Evolutionary conservation across 53 echinoderm and acorn worm species (phyloP).

Genomic region (Apostichopus leukothele): DNA sequence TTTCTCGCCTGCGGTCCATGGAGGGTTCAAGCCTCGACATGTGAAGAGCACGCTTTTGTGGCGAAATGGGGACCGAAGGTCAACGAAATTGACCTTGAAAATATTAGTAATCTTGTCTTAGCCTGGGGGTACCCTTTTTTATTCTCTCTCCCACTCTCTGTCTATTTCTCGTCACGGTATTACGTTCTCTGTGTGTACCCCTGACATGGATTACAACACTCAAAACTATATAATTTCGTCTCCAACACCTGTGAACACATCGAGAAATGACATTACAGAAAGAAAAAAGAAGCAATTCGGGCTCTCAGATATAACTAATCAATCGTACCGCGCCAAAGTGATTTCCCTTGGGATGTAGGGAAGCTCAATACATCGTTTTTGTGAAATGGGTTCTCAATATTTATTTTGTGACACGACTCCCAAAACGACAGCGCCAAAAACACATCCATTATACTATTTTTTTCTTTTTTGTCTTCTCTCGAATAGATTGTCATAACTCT

Average conservation of each 20-base stretch:
- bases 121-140: conserved; percentile 14
- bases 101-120: conserved; percentile 37
- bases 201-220: conserved; percentile 36
- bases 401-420: conserved; percentile 17
- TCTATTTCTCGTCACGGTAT: background rate
- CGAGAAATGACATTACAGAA: background rate
- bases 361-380: conserved; percentile 9
- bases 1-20: conserved; percentile 34
- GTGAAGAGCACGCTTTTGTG: conserved; percentile 25
- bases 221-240: background rate
- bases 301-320: background rate
- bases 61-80: conserved; percentile 40
- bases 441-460: background rate
- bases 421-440: conserved; percentile 7
- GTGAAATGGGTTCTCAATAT: background rate
- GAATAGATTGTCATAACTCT: background rate
- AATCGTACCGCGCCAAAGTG: background rate
- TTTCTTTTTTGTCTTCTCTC: background rate
- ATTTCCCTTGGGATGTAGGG: conserved; percentile 33
- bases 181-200: conserved; percentile 15
- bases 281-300: background rate
- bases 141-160: background rate
- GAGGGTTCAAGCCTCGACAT: conserved; percentile 19
- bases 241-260: conserved; percentile 20
- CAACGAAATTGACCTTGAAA: conserved; percentile 42